Conservation (phyloP, 2,888 invertebrate species). For the Amiota mariae region DNA sequence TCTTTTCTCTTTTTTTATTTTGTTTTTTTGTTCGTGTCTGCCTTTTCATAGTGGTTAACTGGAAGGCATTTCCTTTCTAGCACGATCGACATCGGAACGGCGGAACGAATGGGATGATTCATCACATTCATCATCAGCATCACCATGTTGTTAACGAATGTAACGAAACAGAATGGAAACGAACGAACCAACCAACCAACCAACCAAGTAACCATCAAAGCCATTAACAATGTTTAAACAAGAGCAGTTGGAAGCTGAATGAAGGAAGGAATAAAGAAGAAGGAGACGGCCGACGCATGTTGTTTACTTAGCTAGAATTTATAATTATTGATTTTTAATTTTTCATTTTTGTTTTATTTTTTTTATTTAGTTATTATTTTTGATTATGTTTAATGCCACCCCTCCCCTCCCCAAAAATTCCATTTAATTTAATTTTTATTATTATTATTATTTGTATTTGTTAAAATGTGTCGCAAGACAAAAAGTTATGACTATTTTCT, state of each 20-base stretch:
- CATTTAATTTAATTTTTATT: slow-evolving; percentile 24
- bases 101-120: slow-evolving; percentile 27
- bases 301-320: slow-evolving; percentile 69
- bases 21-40: slow-evolving; percentile 32
- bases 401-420: too few relatives aligned
- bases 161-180: slow-evolving; percentile 44
- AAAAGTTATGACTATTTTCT: slow-evolving; percentile 10
- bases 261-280: too few relatives aligned
- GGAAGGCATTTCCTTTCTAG: slow-evolving; percentile 70
- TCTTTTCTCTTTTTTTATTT: slow-evolving; percentile 44
- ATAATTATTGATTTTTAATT: slow-evolving; percentile 64
- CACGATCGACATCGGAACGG: slow-evolving; percentile 36
- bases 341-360: slow-evolving; percentile 21
- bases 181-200: slow-evolving; percentile 26
- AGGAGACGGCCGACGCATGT: not conserved
- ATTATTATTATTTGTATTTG: slow-evolving; percentile 24
- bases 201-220: slow-evolving; percentile 32
- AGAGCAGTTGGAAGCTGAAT: not conserved
- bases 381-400: slow-evolving; percentile 39
- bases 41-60: slow-evolving; percentile 68
- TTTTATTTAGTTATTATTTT: slow-evolving; percentile 59
- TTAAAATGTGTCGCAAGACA: slow-evolving; percentile 11
- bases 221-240: slow-evolving; percentile 1
- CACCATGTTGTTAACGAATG: slow-evolving; percentile 23
- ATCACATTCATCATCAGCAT: slow-evolving; percentile 18